Evolutionary conservation across 1,140 invertebrate genomes (phyloP), one percentile per base, ranked within the genome.

Genomic region (Choristoneura fumiferana): DNA sequence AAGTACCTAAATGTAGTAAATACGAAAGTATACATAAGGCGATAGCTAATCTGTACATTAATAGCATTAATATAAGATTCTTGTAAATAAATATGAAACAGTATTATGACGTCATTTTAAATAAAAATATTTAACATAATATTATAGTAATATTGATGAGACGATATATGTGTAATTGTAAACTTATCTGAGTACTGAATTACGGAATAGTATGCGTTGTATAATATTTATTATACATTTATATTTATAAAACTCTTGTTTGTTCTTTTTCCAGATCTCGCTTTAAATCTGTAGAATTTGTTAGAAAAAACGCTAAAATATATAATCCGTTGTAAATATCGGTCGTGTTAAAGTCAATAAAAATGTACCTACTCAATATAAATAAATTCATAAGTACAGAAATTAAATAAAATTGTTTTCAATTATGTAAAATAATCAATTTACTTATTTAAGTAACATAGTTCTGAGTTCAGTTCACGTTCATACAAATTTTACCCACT

Each of bases 1-100:
- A 29, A 29, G 22, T 29, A n/a, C n/a, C n/a, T n/a, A n/a, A 3
- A 29, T 29, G 22, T 29, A 29, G 2, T 29, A 3, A 29, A 3
- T 29, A 29, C 2, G 6, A 29, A 29, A 2, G 6, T 29, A 29
- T 29, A 29, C 22, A 2, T 29, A 29, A 29, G 22, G 6, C 2
- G 6, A 6, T 29, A 29, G 22, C 6, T 29, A 18, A 18, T 10
- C 17, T 43, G 40, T 22, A 43, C 40, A 45, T 45, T 45, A 1
- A 45, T 5, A 9, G 9, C 1, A 9, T 22, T n/a, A 10, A 18
- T n/a, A 2, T 8, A 37, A 37, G 35, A 37, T 10, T 37, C 8
- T 53, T 74, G 66, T 71, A 66, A 62, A 68, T 66, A 62, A 43
- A 45, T 12, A 10, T 39, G 5, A 37, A 65, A 38, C 65, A 71